These are phyloP conservation scores for Hemicordylus capensis DNA, from an alignment of 2,113 vertebrate genomes.

Conservation along the genomic window DNA sequence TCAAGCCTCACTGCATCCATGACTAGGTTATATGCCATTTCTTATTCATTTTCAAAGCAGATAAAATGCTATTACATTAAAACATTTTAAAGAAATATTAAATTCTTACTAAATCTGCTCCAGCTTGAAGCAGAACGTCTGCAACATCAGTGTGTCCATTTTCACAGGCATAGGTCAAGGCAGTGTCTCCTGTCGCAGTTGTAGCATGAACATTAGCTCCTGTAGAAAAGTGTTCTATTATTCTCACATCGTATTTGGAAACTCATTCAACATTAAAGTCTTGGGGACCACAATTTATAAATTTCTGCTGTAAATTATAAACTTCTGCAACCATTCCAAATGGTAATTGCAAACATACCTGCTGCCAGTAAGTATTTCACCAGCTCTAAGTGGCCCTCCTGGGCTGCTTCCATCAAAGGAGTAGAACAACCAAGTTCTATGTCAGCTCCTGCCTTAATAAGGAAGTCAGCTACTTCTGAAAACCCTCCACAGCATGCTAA, in stretches of 20 bases:
- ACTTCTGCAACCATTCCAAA: no score
- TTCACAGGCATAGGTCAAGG: conserved; percentile 97
- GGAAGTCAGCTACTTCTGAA: conserved; percentile 97
- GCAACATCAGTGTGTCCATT: conserved; percentile 98
- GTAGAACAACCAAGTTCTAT: conserved; percentile 98
- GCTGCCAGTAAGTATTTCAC: conserved; percentile 97
- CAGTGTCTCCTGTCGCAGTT: conserved; percentile 97
- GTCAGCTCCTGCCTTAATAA: conserved; percentile 97
- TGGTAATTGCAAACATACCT: conserved; percentile 75
- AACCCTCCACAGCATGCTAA: conserved; percentile 98
- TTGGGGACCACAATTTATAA: not conserved
- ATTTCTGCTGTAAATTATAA: no score
- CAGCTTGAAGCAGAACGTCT: conserved; percentile 95
- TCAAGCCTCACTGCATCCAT: not conserved
- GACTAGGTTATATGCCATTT: no score
- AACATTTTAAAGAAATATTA: not conserved
- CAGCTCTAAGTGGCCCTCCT: conserved; percentile 96
- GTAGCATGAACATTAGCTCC: conserved; percentile 97
- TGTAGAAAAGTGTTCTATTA: conserved; percentile 53
- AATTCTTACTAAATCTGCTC: conserved; percentile 91
- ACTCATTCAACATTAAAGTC: not conserved
- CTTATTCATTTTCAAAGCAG: not conserved
- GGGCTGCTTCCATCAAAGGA: conserved; percentile 97
- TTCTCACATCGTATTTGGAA: not conserved
- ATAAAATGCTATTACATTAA: not conserved